phyloP scores from a whole-genome alignment of 2,113 vertebrate species.

The Sakesphorus luctuosus region DNA sequence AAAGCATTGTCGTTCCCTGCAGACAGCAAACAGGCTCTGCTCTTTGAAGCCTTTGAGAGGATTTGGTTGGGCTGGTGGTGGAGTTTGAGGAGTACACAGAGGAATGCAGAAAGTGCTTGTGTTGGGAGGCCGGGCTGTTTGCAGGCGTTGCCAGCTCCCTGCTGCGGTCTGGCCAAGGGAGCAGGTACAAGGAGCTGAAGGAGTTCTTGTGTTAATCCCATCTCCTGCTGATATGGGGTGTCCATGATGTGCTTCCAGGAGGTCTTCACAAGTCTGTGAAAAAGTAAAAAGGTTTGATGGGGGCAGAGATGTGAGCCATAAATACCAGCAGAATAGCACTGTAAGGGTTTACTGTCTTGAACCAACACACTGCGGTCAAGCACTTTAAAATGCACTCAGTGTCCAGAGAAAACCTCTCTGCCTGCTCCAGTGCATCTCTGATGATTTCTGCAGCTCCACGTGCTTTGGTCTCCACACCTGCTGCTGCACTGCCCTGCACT shows the following conservation, averaged over 20 bases:
- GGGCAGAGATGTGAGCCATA: not conserved
- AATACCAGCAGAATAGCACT: not conserved
- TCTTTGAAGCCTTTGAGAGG: not conserved
- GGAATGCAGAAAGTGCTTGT: not conserved
- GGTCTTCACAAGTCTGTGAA: not conserved
- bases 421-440: not conserved
- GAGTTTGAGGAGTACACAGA: not conserved
- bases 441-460: not conserved
- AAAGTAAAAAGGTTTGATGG: not conserved
- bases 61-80: not conserved
- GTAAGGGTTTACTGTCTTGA: not conserved
- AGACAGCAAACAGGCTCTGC: not conserved
- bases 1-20: not conserved
- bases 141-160: not conserved
- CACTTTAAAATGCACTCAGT: not conserved
- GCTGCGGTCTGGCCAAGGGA: not conserved
- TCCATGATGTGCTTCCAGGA: not conserved
- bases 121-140: not conserved
- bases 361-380: fast-evolving
- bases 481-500: not conserved
- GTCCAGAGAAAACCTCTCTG: not conserved
- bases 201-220: not conserved
- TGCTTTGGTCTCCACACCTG: not conserved
- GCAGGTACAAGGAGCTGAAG: fast-evolving
- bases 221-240: fast-evolving